Percentiles rank a stretch among this genome's conserved stretches.
phyloP scores from a whole-genome alignment of 2,797 vertebrate species.

The Chaetodon trifasciatus region DNA sequence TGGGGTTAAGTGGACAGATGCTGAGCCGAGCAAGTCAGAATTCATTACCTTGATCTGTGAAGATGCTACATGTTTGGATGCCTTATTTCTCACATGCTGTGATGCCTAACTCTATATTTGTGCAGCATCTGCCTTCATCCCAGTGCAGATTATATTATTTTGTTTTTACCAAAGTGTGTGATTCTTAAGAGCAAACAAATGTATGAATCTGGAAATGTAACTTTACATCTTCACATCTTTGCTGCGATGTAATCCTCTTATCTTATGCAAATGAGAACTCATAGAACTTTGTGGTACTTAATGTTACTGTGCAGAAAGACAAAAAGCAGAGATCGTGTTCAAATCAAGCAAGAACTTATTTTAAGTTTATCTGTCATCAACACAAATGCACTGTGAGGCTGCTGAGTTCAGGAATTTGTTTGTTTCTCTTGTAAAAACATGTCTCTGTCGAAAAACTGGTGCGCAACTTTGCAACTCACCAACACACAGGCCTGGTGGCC shows the following conservation, averaged over 20 bases:
- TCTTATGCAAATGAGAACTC: slow-evolving; percentile 9
- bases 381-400: background rate
- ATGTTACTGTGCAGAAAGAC: background rate
- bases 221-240: slow-evolving; percentile 9
- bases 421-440: background rate
- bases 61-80: background rate
- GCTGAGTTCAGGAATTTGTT: background rate
- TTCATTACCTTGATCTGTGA: background rate
- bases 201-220: background rate
- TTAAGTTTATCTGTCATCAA: background rate
- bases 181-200: background rate
- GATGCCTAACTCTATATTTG: background rate
- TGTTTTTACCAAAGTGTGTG: background rate
- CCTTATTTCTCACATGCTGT: background rate
- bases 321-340: background rate
- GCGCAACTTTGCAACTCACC: slow-evolving; percentile 19
- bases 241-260: slow-evolving; percentile 15
- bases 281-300: background rate
- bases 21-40: background rate
- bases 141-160: background rate
- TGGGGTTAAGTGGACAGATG: slow-evolving; percentile 4
- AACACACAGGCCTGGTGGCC: background rate
- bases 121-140: background rate
- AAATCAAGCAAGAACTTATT: background rate
- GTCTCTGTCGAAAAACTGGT: background rate